phyloP scores from a whole-genome alignment of 1,140 invertebrate species.

The Pristionchus pacificus region DNA sequence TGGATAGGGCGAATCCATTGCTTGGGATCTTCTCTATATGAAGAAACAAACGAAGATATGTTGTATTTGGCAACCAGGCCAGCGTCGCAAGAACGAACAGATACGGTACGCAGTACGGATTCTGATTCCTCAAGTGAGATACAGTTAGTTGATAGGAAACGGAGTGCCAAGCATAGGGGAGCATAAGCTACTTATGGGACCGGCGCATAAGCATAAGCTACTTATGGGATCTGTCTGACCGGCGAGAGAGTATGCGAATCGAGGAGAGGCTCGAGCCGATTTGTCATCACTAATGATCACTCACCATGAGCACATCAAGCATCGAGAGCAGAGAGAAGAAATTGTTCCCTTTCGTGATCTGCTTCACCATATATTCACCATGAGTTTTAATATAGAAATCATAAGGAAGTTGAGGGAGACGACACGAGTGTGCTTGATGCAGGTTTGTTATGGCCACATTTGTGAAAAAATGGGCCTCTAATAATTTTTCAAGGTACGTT shows the following conservation, averaged over 20 bases:
- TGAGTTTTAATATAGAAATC: no score
- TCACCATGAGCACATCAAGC: slow-evolving; percentile 85
- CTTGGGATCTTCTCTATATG: slow-evolving; percentile 77
- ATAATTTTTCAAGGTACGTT: no score
- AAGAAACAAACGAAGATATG: slow-evolving; percentile 56
- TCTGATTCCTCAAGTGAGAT: slow-evolving; percentile 88
- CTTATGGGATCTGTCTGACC: no score
- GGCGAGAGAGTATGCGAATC: slow-evolving; percentile 46
- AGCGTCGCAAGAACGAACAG: slow-evolving; percentile 74
- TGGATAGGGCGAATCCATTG: slow-evolving; percentile 90
- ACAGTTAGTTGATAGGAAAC: no score
- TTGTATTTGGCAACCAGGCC: slow-evolving; percentile 69
- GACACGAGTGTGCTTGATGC: slow-evolving; percentile 85
- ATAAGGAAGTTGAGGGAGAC: slow-evolving; percentile 91
- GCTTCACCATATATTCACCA: slow-evolving; percentile 71
- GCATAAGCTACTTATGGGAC: no score
- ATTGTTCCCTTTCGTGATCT: slow-evolving; percentile 85
- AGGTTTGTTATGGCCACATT: no score
- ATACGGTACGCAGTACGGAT: slow-evolving; percentile 79
- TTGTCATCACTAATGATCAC: no score
- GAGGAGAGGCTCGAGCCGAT: slow-evolving; percentile 33
- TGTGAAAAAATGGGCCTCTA: no score
- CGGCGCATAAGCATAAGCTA: no score
- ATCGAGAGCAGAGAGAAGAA: slow-evolving; percentile 93
- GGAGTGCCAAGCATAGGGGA: no score